Conservation (phyloP, 2,113 vertebrate species). For the Carassius gibelio region DNA sequence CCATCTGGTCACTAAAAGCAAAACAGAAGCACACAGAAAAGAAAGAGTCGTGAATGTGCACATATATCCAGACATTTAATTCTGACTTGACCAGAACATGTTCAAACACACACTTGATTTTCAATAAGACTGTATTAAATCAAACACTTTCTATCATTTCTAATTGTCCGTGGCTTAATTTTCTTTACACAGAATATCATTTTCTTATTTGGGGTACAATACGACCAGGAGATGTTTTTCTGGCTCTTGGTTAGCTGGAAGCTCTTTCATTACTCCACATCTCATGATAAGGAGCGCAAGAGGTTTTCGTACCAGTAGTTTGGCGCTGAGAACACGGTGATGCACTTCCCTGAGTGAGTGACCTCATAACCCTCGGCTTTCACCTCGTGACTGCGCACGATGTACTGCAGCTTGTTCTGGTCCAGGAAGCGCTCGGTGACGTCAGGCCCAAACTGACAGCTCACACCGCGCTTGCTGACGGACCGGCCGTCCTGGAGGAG, state of each 20-base stretch:
- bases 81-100: background rate
- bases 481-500: slow-evolving; percentile 82
- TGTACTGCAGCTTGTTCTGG: slow-evolving; percentile 87
- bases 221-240: background rate
- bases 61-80: background rate
- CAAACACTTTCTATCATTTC: background rate
- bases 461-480: slow-evolving; percentile 89
- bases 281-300: background rate
- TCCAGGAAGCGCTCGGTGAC: slow-evolving; percentile 89
- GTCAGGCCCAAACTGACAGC: slow-evolving; percentile 93
- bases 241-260: background rate
- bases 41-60: background rate
- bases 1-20: slow-evolving; percentile 91
- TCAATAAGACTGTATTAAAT: background rate
- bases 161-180: background rate
- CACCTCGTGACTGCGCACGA: slow-evolving; percentile 94
- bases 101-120: background rate
- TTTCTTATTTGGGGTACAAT: background rate
- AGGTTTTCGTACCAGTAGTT: slow-evolving; percentile 87
- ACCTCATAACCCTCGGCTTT: slow-evolving; percentile 93
- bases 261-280: background rate
- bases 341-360: slow-evolving; percentile 90
- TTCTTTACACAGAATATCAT: background rate
- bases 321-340: slow-evolving; percentile 95
- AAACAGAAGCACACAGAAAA: background rate